phyloP scores from a whole-genome alignment of 1,140 invertebrate genomes.

The Trypoxylus dichotomus region DNA sequence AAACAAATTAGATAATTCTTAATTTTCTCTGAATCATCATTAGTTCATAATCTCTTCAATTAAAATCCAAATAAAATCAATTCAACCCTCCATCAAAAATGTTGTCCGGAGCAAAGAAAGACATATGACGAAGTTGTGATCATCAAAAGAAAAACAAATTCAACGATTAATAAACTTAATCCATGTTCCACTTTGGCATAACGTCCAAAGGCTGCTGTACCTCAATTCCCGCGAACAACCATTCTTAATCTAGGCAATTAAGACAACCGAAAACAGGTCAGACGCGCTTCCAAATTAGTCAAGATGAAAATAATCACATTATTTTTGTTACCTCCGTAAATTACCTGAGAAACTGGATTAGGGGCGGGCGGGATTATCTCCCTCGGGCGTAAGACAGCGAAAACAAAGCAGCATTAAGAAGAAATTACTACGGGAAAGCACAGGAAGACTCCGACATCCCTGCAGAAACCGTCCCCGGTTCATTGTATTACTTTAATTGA shows the following conservation, averaged over 20 bases:
- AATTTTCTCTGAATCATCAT: too few species aligned
- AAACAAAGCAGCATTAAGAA: not conserved
- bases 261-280: not conserved
- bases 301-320: not conserved
- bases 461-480: not conserved
- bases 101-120: too few species aligned
- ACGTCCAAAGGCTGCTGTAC: too few species aligned
- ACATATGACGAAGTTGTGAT: too few species aligned
- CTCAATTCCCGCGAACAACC: too few species aligned
- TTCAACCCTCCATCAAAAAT: too few species aligned
- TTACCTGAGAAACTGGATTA: not conserved
- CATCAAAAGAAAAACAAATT: too few species aligned
- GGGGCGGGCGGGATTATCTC: not conserved
- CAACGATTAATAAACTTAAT: too few species aligned
- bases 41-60: too few species aligned
- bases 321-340: not conserved
- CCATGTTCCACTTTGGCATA: too few species aligned
- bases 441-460: not conserved
- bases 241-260: not conserved
- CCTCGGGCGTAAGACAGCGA: not conserved
- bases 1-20: too few species aligned
- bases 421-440: not conserved
- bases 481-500: conserved; percentile 5
- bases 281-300: not conserved
- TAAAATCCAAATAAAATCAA: too few species aligned